Percentiles rank a stretch among this genome's conserved stretches.
These are phyloP conservation scores for Lipotes vexillifer DNA, from an alignment of 2,113 vertebrate genomes.

Conservation along the genomic window DNA sequence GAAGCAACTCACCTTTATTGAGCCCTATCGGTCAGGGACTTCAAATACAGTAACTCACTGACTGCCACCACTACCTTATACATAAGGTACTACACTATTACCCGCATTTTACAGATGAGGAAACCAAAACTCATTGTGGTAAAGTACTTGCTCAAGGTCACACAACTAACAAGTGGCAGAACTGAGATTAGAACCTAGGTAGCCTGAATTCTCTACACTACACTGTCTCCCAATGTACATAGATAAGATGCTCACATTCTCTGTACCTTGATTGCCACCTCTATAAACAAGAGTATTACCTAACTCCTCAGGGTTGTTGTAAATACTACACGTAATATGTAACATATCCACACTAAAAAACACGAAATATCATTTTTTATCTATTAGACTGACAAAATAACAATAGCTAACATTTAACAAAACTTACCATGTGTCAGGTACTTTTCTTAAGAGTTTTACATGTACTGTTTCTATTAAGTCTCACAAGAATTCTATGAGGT, in stretches of 20 bases:
- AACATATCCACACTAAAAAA: not conserved
- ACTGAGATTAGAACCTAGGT: not conserved
- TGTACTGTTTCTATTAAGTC: not conserved
- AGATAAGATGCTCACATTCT: not conserved
- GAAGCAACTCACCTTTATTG: not conserved
- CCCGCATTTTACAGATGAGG: not conserved
- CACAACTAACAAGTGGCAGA: not conserved
- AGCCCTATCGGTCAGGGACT: not conserved
- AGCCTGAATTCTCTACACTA: not conserved
- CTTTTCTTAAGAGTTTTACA: not conserved
- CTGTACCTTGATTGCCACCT: not conserved
- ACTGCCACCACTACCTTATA: not conserved
- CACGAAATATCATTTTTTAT: not conserved
- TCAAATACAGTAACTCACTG: not conserved
- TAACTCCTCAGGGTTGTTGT: not conserved
- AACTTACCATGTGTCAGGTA: not conserved
- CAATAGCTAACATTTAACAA: not conserved
- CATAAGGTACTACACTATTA: not conserved
- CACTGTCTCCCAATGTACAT: not conserved
- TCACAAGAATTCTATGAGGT: not conserved
- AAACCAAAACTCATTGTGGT: not conserved
- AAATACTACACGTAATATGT: not conserved
- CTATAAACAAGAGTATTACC: not conserved
- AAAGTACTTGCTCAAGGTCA: not conserved
- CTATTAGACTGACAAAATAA: not conserved